Evolutionary conservation across 2,113 vertebrate species (phyloP), one percentile per base, ranked within the genome.

Genomic region (Diadophis punctatus): DNA sequence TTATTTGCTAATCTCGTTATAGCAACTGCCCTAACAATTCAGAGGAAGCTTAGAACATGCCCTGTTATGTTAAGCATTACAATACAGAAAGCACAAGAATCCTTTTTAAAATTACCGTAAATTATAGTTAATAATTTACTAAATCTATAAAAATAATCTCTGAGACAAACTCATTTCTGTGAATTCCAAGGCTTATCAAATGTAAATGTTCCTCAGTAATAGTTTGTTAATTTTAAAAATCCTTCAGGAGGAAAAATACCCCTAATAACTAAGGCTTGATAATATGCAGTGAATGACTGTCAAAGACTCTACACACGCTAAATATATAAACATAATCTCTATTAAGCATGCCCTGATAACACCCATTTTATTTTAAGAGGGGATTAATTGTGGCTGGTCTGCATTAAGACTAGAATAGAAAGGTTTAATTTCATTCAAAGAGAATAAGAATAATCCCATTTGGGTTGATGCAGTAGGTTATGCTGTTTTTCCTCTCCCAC

Each of bases 1-100:
- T 56, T 91, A 85, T 90, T 43, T 86, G 84, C 84, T 93, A 93
- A 90, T 93, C 87, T 87, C 92, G 90, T 85, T 92, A 87, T 89
- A 91, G 60, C 88, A 87, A 80, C 90, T 34, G 85, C 49, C 90
- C 63, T 95, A 89, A 43, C 6, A 91, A 4, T 89, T 90, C 34
- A 39, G 27, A 74, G 30, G 56, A 1, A 52, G 27, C 14, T 46
- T 43, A 0, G 74, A 93, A 92, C 90, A 16, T 52, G 16, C 10
- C 11, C 30, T 20, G 51, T 63, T 46, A 53, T 30, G n/a, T 25
- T 55, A 8, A 39, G 51, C 8, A 34, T 18, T 25, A 49, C 39
- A 74, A 43, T 85, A 25, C 43, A 89, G 30, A 49, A 80, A 49
- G 23, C 56, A 51, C 39, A 39, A 89, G 55, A 5, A 48, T 86